Evolutionary conservation across 2,113 vertebrate species (phyloP).

Genomic region (Climacteris rufus): DNA sequence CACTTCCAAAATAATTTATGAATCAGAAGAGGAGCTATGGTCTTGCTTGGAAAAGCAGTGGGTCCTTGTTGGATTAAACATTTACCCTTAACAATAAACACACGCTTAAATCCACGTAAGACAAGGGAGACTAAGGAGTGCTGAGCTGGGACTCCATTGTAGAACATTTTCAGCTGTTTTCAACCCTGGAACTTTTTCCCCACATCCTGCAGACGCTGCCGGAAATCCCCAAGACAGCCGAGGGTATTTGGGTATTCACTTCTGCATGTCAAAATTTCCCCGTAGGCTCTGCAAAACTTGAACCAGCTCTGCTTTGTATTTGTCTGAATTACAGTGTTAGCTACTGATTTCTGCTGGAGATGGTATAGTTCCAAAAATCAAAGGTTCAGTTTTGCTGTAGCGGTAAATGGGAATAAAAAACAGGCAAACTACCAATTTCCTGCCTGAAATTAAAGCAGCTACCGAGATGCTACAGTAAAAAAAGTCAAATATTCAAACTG

Average conservation of each 20-base stretch:
- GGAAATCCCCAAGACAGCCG: constrained; percentile 1
- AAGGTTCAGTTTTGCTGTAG: neutral
- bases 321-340: neutral
- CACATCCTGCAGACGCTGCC: neutral
- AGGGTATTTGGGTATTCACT: constrained; percentile 32
- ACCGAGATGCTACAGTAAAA: neutral
- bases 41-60: neutral
- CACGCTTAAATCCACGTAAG: neutral
- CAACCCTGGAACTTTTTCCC: neutral
- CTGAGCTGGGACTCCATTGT: neutral
- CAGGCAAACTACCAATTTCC: constrained; percentile 34
- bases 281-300: neutral
- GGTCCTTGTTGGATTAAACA: neutral
- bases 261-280: constrained; percentile 21
- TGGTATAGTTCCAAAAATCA: neutral
- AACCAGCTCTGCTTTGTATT: constrained; percentile 24
- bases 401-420: constrained; percentile 30
- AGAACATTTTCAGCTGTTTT: constrained; percentile 42
- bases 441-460: constrained; percentile 15
- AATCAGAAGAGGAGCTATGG: neutral
- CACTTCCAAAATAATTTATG: neutral
- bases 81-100: constrained; percentile 11
- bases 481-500: neutral
- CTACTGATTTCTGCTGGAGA: constrained; percentile 28
- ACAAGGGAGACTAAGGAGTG: neutral